phyloP scores from a whole-genome alignment of 2,113 vertebrate species.

The Scomber japonicus region DNA sequence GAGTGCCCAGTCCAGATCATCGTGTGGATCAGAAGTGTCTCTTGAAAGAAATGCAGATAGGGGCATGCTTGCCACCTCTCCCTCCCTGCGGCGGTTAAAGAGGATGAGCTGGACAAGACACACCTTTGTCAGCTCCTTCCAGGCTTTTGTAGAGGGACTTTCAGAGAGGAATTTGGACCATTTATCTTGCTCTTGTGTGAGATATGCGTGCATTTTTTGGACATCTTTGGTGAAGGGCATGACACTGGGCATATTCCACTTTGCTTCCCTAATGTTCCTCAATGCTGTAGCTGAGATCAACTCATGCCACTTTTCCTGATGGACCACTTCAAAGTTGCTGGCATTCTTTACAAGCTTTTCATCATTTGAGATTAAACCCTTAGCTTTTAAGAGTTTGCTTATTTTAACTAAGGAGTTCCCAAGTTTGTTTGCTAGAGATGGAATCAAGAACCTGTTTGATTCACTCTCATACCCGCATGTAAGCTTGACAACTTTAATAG shows the following conservation, averaged over 20 bases:
- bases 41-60: slow-evolving; percentile 17
- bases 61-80: slow-evolving; percentile 39
- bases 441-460: slow-evolving; percentile 37
- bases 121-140: slow-evolving; percentile 37
- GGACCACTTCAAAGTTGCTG: slow-evolving; percentile 41
- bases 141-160: slow-evolving; percentile 17
- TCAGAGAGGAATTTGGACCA: background rate
- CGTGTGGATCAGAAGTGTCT: too few relatives aligned
- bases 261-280: slow-evolving; percentile 53
- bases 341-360: slow-evolving; percentile 46
- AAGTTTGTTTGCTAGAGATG: slow-evolving; percentile 64
- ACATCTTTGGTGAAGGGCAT: slow-evolving; percentile 51
- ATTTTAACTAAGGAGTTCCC: slow-evolving; percentile 57
- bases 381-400: slow-evolving; percentile 55
- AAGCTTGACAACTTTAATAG: slow-evolving; percentile 50
- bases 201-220: slow-evolving; percentile 36
- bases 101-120: slow-evolving; percentile 35
- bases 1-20: slow-evolving; percentile 28
- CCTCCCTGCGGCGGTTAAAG: slow-evolving; percentile 21
- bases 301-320: slow-evolving; percentile 56
- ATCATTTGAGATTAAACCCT: slow-evolving; percentile 50
- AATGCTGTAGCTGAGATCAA: slow-evolving; percentile 45
- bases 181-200: slow-evolving; percentile 32
- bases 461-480: slow-evolving; percentile 54
- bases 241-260: slow-evolving; percentile 38